Evolutionary conservation across 2,888 invertebrate species (phyloP).

Genomic region (Callosobruchus maculatus): DNA sequence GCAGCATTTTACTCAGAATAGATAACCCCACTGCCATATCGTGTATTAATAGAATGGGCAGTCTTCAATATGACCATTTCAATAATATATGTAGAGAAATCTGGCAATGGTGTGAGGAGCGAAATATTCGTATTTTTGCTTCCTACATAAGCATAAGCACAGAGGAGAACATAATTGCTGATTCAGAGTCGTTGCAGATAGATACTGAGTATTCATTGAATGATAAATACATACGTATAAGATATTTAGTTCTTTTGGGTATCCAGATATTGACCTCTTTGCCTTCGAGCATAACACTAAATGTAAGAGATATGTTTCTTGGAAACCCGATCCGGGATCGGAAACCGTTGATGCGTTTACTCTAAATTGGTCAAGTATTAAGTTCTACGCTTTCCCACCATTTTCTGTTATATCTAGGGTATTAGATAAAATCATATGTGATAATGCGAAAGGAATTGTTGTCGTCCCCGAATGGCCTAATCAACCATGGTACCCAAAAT

Average conservation of each 20-base stretch:
- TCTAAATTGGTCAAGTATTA: constrained; percentile 13
- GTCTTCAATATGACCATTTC: background rate
- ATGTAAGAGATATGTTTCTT: constrained; percentile 6
- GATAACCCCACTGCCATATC: constrained; percentile 3
- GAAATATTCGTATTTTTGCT: background rate
- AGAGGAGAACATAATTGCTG: background rate
- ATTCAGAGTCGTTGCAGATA: constrained; percentile 18
- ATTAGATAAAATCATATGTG: constrained; percentile 12
- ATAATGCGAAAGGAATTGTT: constrained; percentile 14
- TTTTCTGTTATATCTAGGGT: constrained; percentile 9
- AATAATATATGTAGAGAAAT: background rate
- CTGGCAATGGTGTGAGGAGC: constrained; percentile 11
- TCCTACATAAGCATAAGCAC: background rate
- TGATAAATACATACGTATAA: background rate
- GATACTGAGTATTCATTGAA: constrained; percentile 13
- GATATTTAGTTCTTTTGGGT: constrained; percentile 6
- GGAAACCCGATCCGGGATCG: constrained; percentile 21
- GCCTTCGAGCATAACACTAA: constrained; percentile 5
- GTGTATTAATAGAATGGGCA: constrained; percentile 2
- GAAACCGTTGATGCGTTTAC: constrained; percentile 30
- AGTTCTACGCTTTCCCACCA: constrained; percentile 25
- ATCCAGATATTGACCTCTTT: constrained; percentile 6
- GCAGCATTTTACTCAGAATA: constrained; percentile 2
- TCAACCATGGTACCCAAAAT: constrained; percentile 13
- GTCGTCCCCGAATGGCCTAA: constrained; percentile 16